A percentile compares a stretch with the other conserved stretches of the same genome.
These are phyloP conservation scores for Pseudomyrmex dendroicus DNA, from an alignment of 1,140 invertebrate species.

Conservation along the genomic window DNA sequence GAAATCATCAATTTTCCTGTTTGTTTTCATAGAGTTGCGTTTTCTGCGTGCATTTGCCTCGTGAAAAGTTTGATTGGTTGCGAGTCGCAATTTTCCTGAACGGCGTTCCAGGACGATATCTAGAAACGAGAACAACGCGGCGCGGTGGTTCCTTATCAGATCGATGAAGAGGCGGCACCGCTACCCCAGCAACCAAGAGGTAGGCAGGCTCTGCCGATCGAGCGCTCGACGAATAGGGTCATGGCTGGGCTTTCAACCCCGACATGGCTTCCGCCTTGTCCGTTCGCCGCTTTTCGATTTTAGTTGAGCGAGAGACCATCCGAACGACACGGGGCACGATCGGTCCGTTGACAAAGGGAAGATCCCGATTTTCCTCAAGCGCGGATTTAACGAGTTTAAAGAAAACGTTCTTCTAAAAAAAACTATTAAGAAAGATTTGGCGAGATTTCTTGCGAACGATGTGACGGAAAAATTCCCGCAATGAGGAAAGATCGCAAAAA, in stretches of 20 bases:
- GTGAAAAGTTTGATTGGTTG: neutral
- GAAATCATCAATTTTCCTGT: too few relatives aligned
- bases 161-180: slow-evolving; percentile 82
- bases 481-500: neutral
- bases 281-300: slow-evolving; percentile 57
- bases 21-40: too few relatives aligned
- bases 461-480: neutral
- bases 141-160: slow-evolving; percentile 72
- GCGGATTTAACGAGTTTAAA: neutral
- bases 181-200: slow-evolving; percentile 75
- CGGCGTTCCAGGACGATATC: slow-evolving; percentile 36
- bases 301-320: slow-evolving; percentile 52
- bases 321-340: slow-evolving; percentile 52
- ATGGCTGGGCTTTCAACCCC: slow-evolving; percentile 65
- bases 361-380: neutral
- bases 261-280: slow-evolving; percentile 67
- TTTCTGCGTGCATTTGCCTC: neutral
- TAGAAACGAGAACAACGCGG: slow-evolving; percentile 30
- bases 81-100: neutral
- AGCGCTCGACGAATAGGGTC: slow-evolving; percentile 75
- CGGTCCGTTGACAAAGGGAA: slow-evolving; percentile 17
- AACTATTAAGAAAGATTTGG: neutral
- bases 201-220: slow-evolving; percentile 59
- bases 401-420: neutral
- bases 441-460: neutral